These are phyloP conservation scores for Diabrotica balteata DNA, from an alignment of 2,888 invertebrate genomes.

Conservation along the genomic window DNA sequence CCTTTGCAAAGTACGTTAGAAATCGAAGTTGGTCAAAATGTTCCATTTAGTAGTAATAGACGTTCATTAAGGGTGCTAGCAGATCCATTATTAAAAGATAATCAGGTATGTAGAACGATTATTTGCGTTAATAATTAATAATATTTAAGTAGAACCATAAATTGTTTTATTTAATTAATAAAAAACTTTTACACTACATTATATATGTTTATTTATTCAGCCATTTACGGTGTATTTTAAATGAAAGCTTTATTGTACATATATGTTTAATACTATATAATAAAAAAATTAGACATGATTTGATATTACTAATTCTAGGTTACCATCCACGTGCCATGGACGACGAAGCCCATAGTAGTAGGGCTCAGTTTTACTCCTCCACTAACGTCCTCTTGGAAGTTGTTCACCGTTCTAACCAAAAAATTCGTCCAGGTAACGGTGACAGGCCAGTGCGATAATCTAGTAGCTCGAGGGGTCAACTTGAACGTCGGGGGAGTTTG, in stretches of 20 bases:
- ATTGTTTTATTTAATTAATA: too few species aligned
- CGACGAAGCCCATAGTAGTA: conserved; percentile 74
- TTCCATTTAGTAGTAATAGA: conserved; percentile 52
- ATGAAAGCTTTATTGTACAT: too few species aligned
- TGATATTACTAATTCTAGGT: conserved; percentile 57
- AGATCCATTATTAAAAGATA: conserved; percentile 74
- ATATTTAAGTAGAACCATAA: too few species aligned
- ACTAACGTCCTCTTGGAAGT: conserved; percentile 78
- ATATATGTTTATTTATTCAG: too few species aligned
- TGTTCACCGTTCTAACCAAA: conserved; percentile 83
- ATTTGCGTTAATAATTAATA: too few species aligned
- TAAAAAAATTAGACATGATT: too few species aligned
- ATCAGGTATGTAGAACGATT: conserved; percentile 45
- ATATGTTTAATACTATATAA: too few species aligned
- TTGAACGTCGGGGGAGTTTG: conserved; percentile 48
- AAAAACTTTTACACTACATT: too few species aligned
- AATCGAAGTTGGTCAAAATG: conserved; percentile 52
- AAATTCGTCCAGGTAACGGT: conserved; percentile 85
- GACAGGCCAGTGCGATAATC: conserved; percentile 63
- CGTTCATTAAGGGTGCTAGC: conserved; percentile 71
- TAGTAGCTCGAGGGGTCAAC: conserved; percentile 48
- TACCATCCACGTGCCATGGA: conserved; percentile 83
- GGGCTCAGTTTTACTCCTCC: conserved; percentile 84
- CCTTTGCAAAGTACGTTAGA: conserved; percentile 63
- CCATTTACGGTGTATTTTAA: too few species aligned